These are phyloP conservation scores for Zaprionus vittiger DNA, from an alignment of 1,140 invertebrate species.

Conservation along the genomic window DNA sequence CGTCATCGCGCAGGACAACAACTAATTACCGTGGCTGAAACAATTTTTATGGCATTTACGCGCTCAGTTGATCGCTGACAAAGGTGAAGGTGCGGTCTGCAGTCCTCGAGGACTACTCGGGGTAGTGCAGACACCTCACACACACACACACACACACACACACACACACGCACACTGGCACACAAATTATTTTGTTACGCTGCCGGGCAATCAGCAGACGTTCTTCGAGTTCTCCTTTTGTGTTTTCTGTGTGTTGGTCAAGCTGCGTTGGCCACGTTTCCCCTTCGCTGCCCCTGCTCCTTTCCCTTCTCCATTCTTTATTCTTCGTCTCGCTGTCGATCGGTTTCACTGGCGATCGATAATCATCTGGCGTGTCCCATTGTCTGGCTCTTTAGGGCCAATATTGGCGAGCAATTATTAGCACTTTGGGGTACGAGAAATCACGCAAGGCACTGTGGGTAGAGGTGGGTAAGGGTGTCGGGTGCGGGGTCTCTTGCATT, in stretches of 20 bases:
- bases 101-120: not conserved
- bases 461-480: not conserved
- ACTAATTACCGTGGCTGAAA: conserved; percentile 81
- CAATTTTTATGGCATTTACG: conserved; percentile 82
- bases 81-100: conserved; percentile 44
- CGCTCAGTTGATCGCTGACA: conserved; percentile 75
- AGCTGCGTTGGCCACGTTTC: conserved; percentile 22
- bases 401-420: conserved; percentile 71
- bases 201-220: conserved; percentile 52
- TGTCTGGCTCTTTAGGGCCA: conserved; percentile 54
- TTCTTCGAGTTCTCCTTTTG: conserved; percentile 24
- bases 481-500: conserved; percentile 35
- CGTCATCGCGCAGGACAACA: conserved; percentile 68
- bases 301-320: too few species aligned
- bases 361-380: conserved; percentile 63
- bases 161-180: conserved; percentile 47
- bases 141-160: conserved; percentile 9
- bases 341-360: conserved; percentile 39
- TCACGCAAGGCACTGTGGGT: conserved; percentile 36
- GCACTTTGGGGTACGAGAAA: conserved; percentile 62
- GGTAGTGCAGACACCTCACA: conserved; percentile 2
- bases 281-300: not conserved
- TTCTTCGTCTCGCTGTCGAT: conserved; percentile 12
- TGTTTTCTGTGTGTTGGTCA: conserved; percentile 24
- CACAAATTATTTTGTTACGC: conserved; percentile 81